Base-by-base conservation (phyloP, 2,113 vertebrate species). In the Sporophila hypoxantha region DNA sequence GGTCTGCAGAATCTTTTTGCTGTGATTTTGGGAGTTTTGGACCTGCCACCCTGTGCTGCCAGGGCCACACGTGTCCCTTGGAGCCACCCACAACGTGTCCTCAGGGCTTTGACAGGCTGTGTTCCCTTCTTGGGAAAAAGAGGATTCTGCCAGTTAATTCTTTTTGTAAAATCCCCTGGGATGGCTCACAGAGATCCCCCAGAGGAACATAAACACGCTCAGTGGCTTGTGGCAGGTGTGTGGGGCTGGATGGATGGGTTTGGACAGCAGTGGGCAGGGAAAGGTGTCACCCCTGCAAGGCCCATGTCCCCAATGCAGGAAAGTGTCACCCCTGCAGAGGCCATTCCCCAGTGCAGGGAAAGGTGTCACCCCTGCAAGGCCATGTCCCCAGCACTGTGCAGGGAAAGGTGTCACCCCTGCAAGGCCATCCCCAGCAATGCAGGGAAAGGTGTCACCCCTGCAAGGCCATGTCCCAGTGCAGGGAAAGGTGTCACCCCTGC, bases 121-220 rank as follows among this genome's bases (percentile, higher is more conserved):
- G 27, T 17, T 49, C 86, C 26, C 44, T 76, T 30, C 34, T 4
- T 13, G 46, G 34, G 27, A 18, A 16, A 64, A 61, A n/a, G 8
- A 15, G 39, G 61, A 17, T 64, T 62, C 15, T 78, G 62, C 23
- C 36, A 52, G 17, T 47, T 29, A 27, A 55, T 60, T 82, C 20
- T 56, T 42, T 42, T 12, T 22, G 12, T 65, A 6, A 73, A 78
- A 65, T 5, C 4, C 20, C 3, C 10, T 5, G 69, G 53, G 49
- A 9, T 41, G 56, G 26, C 7, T 55, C 6, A 6, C 49, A 65
- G 82, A 39, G 69, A 65, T 5, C 20, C 29, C 39, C 14, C 39
- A 39, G 64, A 55, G 60, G 15, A 34, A 4, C 6, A 5, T 0
- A 2, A 32, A 1, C 12, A 3, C 0, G 1, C 20, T 42, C 30